Percentiles rank a stretch among this genome's conserved stretches.
Conservation (phyloP, 37 sponge, comb jelly and placozoan species). For the Ianthella basta region DNA sequence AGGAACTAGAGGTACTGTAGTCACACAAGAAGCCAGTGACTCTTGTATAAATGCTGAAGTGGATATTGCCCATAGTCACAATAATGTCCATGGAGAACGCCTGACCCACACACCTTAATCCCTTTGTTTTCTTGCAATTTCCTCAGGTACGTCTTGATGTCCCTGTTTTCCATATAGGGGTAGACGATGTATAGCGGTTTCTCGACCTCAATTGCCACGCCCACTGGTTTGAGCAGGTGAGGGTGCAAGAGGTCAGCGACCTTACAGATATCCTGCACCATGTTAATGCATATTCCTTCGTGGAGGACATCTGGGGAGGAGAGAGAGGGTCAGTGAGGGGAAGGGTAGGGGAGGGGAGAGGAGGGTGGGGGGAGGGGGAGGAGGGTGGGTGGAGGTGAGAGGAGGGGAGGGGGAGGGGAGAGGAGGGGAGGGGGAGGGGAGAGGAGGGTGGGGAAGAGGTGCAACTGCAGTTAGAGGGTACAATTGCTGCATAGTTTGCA, state of each 20-base stretch:
- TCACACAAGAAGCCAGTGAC: no score
- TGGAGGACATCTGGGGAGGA: neutral
- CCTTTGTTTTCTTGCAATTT: neutral
- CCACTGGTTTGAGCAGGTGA: constrained; percentile 15
- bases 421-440: neutral
- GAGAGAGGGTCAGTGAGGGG: neutral
- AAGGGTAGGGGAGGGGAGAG: no score
- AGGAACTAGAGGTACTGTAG: no score
- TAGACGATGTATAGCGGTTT: constrained; percentile 25
- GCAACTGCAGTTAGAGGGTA: no score
- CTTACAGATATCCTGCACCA: constrained; percentile 7
- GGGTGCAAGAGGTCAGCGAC: constrained; percentile 27
- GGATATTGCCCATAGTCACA: no score
- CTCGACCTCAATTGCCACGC: constrained; percentile 23
- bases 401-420: neutral
- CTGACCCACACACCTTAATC: neutral
- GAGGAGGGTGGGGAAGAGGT: no score
- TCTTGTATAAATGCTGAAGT: no score
- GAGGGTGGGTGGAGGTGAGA: neutral
- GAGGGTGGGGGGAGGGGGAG: neutral
- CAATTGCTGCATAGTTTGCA: no score
- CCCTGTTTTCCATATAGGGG: constrained; percentile 15
- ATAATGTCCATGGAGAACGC: no score
- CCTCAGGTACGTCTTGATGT: constrained; percentile 4
- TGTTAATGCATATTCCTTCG: neutral